A percentile compares a stretch with the other conserved stretches of the same genome.
Conservation (phyloP, 2,888 invertebrate species). For the Thera obeliscata region DNA sequence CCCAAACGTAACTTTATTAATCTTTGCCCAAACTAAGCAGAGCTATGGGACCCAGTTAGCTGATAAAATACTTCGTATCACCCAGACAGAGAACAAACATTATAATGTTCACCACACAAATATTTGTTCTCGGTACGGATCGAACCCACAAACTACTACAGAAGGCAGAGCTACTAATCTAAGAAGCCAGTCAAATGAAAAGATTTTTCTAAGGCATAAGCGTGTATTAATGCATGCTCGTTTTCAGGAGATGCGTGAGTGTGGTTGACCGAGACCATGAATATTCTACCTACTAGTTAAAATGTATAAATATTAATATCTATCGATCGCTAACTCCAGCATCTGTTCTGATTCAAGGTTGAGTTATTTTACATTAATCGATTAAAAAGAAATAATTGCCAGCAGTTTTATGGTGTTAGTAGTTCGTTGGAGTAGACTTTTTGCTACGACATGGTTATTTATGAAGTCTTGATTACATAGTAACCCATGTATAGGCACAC, state of each 20-base stretch:
- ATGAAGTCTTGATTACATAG: no score
- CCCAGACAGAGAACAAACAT: no score
- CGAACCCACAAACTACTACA: no score
- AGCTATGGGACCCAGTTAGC: no score
- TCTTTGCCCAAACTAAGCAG: no score
- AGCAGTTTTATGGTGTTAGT: conserved; percentile 44
- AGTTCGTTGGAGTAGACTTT: conserved; percentile 28
- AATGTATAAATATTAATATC: conserved; percentile 63
- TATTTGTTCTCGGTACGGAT: no score
- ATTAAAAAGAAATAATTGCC: conserved; percentile 60
- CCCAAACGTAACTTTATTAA: no score
- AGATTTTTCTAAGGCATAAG: background rate
- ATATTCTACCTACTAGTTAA: conserved; percentile 59
- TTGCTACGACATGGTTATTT: background rate
- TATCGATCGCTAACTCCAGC: conserved; percentile 71
- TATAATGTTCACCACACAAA: no score
- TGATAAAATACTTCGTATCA: no score
- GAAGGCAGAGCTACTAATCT: background rate
- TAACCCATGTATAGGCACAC: no score
- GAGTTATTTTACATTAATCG: conserved; percentile 54
- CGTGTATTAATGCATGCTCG: conserved; percentile 25
- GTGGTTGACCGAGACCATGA: conserved; percentile 73
- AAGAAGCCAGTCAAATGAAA: no score
- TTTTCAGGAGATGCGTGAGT: conserved; percentile 57
- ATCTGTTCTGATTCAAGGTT: conserved; percentile 67